phyloP scores from a whole-genome alignment of 2,888 invertebrate genomes.

The Cylindroiulus punctatus region DNA sequence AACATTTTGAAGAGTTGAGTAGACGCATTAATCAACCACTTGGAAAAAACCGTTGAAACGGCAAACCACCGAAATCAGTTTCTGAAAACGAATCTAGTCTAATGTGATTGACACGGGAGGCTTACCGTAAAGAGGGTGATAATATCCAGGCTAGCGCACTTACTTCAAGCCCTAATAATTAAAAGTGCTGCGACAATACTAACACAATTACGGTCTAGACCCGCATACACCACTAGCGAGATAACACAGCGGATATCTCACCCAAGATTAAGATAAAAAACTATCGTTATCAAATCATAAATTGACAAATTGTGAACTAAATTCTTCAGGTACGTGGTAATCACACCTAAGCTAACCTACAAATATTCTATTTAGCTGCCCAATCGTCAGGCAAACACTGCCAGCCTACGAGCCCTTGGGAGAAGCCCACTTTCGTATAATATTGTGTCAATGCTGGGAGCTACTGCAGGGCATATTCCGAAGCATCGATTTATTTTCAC shows the following conservation, averaged over 20 bases:
- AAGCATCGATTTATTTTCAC: no score
- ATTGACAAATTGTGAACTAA: neutral
- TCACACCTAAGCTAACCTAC: no score
- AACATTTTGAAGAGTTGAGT: neutral
- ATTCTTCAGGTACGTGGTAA: no score
- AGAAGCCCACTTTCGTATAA: no score
- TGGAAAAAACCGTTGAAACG: neutral
- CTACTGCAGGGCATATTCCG: no score
- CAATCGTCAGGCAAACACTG: no score
- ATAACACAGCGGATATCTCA: neutral
- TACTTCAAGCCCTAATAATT: neutral
- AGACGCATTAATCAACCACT: neutral
- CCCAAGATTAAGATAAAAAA: neutral
- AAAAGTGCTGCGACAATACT: neutral
- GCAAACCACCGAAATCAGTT: neutral
- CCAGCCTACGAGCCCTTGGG: no score
- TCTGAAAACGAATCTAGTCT: neutral
- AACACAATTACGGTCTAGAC: neutral
- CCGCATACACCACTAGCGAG: neutral
- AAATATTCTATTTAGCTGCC: no score
- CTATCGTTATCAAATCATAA: neutral
- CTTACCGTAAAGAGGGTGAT: neutral
- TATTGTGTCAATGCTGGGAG: no score
- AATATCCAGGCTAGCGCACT: neutral
- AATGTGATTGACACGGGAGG: neutral